Evolutionary conservation across 2,797 vertebrate species (phyloP), one percentile per base, ranked within the genome.

Genomic region (Aphelocoma californica): DNA sequence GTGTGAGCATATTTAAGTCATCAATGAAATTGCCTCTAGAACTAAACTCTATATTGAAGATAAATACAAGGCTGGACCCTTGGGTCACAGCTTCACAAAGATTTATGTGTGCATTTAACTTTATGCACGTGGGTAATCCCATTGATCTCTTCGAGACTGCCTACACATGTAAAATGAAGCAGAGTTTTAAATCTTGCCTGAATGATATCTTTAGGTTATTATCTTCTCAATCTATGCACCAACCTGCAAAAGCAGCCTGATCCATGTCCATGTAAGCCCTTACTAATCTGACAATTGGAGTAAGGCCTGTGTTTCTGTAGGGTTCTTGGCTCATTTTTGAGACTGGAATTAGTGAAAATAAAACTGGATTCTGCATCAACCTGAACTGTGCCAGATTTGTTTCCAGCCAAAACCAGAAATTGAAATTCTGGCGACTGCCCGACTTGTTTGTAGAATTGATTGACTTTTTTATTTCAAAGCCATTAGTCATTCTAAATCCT

Each of bases 41-140:
- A 58, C 40, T 77, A 75, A 92, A 94, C 75, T 62, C 81, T 14
- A 51, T 85, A 77, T 32, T 72, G 62, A 79, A 86, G 71, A 79
- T 56, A 81, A 92, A 91, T 45, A 57, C 7, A 48, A 36, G 58
- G 25, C 40, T 70, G 44, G 36, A 75, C 51, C 36, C 67, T 64
- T 56, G 67, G 78, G 81, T 86, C 74, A 89, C 45, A 81, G 6
- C 48, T 62, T 69, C 51, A 40, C 56, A 45, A 47, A 73, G 57
- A 95, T 92, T 92, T 92, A 91, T 64, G 24, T 14, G 9, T 79
- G 25, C 44, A 61, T 92, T 95, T 92, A 72, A 58, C 62, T 81
- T 81, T 36, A 85, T 19, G 23, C 21, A 16, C 15, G 47, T 78
- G 74, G 84, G 69, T 44, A 80, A 82, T 64, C 29, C 48, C 56